Evolutionary conservation across 2,888 invertebrate genomes (phyloP), one percentile per base, ranked within the genome.

Genomic region (Galeruca laticollis): DNA sequence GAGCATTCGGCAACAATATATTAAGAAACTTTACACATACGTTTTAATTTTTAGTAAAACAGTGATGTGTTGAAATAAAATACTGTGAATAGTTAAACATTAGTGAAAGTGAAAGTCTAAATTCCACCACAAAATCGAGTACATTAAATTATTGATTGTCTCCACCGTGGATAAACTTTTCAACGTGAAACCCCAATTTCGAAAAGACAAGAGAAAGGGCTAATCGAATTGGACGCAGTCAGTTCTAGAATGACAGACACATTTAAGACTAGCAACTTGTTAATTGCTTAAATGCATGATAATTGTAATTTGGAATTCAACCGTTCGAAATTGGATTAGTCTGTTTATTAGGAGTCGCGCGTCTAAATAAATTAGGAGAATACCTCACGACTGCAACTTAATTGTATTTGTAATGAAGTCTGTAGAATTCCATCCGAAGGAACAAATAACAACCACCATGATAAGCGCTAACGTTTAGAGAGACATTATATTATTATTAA

Each of bases 301-400:
- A 76, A 77, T 77, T 75, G 73, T 65, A 73, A 75, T 75, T 77
- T 59, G 62, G 71, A 68, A 75, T 73, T 75, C 70, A 69, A 74
- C 71, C 59, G 68, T 71, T 63, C 60, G 64, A 68, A 73, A 76
- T 76, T 70, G 65, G 67, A 76, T 76, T 77, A 75, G 57, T 60
- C 68, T 71, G 71, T 74, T 73, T 73, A 75, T 76, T 76, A 76
- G 71, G 73, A 69, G 67, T 52, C 33, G 60, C 64, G 43, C 63
- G 73, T 67, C 70, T 68, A 73, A 69, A 73, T 75, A 73, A 76
- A 73, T 77, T 77, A 57, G 20, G 11, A 1, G 56, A 57, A 31
- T 57, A 75, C 73, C 69, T 70, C 67, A 66, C 70, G 66, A 72
- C 72, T 73, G 69, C 67, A 66, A 70, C 71, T 76, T 74, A 76